These are phyloP conservation scores for Ceyx cyanopectus DNA, from an alignment of 2,113 vertebrate genomes.

Conservation along the genomic window DNA sequence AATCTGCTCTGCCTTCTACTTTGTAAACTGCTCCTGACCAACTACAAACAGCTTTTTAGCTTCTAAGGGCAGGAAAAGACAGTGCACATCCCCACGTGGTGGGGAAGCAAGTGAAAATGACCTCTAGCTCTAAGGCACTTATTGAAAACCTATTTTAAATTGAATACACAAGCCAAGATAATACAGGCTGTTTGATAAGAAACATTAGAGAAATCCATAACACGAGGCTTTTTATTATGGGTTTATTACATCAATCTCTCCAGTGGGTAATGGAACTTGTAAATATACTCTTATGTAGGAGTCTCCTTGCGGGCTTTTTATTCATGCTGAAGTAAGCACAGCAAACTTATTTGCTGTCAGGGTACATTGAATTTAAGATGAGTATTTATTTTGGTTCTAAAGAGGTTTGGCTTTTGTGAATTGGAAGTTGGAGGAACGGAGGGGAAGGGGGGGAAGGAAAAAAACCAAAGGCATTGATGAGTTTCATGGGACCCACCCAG, in stretches of 20 bases:
- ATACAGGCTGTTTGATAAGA: constrained; percentile 75
- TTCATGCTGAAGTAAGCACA: constrained; percentile 90
- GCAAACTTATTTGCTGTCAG: constrained; percentile 92
- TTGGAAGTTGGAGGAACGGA: constrained; percentile 65
- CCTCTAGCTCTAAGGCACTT: constrained; percentile 70
- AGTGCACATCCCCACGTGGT: not conserved
- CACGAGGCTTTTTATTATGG: constrained; percentile 75
- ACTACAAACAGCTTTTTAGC: constrained; percentile 15
- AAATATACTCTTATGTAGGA: constrained; percentile 76
- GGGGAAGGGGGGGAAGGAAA: not conserved
- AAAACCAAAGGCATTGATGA: not conserved
- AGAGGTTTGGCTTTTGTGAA: constrained; percentile 83
- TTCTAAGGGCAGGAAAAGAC: constrained; percentile 9
- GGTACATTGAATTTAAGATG: constrained; percentile 92
- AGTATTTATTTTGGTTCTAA: constrained; percentile 91
- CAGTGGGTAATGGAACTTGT: constrained; percentile 81
- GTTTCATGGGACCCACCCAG: not conserved
- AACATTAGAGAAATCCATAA: constrained; percentile 81
- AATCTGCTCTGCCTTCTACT: not conserved
- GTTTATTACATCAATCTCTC: constrained; percentile 81
- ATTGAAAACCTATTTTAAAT: constrained; percentile 76
- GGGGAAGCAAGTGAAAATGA: constrained; percentile 49
- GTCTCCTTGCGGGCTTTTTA: constrained; percentile 82
- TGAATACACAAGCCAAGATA: constrained; percentile 73
- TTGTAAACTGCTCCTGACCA: not conserved